Evolutionary conservation across 1,140 invertebrate species (phyloP), one percentile per base, ranked within the genome.

Genomic region (Palaemon carinicauda): DNA sequence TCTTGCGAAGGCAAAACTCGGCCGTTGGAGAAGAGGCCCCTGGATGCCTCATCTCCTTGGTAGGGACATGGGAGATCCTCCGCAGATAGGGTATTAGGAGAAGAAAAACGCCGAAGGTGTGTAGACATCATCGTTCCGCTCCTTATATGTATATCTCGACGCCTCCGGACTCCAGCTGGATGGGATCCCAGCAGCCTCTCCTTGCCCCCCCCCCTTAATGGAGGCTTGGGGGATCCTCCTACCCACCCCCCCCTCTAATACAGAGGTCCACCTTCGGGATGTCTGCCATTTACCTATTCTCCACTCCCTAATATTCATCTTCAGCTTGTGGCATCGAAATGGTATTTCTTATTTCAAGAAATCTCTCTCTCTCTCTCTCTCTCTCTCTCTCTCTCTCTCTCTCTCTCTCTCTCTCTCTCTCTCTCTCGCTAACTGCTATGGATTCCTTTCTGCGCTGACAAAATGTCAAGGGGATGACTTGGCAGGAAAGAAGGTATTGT

Each of bases 311-410:
- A 41, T 0, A 41, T 41, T 41, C 3, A 12, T 12, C 7, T 41
- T 3, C 1, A 41, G 12, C 12, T 41, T 12, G 12, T 41, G 41
- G 41, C 41, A 41, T 41, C 41, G 3, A 5, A 41, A 41, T 12
- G 7, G 0, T 4, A 41, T 41, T 41, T 12, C 41, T 41, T 41
- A 12, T 12, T 7, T 41, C 0, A 41, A 41, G 41, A 41, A 4
- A 3, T 9, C 33, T 9, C 33, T 69, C 17, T 69, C 17, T 69
- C 21, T 27, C 21, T n/a, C 24, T 19, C 19, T 24, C 65, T 71
- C 65, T 71, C 65, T 71, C 65, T 24, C n/a, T 71, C n/a, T 71
- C 65, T 71, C 65, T 71, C 65, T 71, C 65, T 71, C 65, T 71
- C 65, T 71, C 65, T 71, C 65, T 24, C n/a, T 71, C n/a, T 71